Evolutionary conservation across 1,140 invertebrate genomes (phyloP), one percentile per base, ranked within the genome.

Genomic region (Lucilia cuprina): DNA sequence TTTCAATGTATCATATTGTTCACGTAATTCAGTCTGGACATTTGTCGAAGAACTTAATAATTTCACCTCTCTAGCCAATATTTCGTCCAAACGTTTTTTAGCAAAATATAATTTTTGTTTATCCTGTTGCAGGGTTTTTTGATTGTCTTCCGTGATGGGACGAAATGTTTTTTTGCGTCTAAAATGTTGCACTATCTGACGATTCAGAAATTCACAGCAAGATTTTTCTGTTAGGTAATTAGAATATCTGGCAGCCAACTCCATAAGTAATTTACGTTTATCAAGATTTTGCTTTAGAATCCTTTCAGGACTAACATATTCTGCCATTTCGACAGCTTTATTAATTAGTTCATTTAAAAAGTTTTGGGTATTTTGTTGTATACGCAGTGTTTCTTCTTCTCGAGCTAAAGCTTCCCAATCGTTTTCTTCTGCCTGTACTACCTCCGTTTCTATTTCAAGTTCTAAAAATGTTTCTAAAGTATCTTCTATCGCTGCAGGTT

Each of bases 341-440:
- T 77, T 17, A 19, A 83, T 75, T 10, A 83, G 41, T 13, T 83
- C 74, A 12, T 49, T 50, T 30, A 83, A 41, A 19, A 83, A 77
- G 8, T 14, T 19, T 13, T 8, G n/a, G 10, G 75, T 50, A 21
- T 75, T 77, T 3, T 17, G 21, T 30, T 50, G 21, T 1, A 19
- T 1, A 19, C 75, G 70, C 19, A 9, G 35, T 0, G n/a, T 17
- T 83, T 74, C 70, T 34, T 83, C 83, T 3, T 75, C 74, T 9
- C 13, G 12, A 19, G n/a, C 34, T 49, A 25, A 47, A 25, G 30
- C 30, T n/a, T 77, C 83, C 12, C 34, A 55, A 83, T 83, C 47
- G 8, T 55, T 17, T 5, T 49, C 21, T 1, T 49, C 47, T 9
- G 74, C 13, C 1, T 21, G 9, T 8, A 17, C 0, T n/a, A 19